Evolutionary conservation across 2,113 vertebrate species (phyloP).

Genomic region (Microcebus lehilahytsara): DNA sequence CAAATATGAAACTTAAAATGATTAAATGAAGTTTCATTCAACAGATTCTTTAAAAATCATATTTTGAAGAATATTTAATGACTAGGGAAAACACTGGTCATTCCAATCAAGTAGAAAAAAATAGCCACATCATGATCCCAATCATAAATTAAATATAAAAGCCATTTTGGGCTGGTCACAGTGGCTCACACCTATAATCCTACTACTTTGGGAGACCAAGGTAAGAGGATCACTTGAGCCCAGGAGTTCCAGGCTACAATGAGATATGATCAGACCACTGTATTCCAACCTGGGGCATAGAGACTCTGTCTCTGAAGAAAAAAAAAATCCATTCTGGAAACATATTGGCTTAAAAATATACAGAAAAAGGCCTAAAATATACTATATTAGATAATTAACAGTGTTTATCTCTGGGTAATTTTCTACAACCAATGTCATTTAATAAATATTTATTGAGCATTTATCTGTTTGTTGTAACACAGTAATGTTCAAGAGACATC

Average conservation of each 20-base stretch:
- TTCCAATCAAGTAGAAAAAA: not conserved
- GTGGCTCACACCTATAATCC: too few relatives aligned
- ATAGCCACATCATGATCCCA: not conserved
- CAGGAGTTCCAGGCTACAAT: too few relatives aligned
- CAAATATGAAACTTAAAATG: constrained; percentile 2
- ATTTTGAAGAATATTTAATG: constrained; percentile 36
- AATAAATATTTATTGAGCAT: constrained; percentile 36
- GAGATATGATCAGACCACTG: too few relatives aligned
- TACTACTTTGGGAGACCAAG: too few relatives aligned
- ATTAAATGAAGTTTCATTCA: constrained; percentile 3
- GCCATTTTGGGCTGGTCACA: not conserved
- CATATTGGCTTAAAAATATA: constrained; percentile 23
- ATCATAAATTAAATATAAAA: constrained; percentile 5
- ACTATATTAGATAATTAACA: not conserved
- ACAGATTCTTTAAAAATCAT: not conserved
- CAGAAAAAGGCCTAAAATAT: not conserved
- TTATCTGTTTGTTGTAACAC: not conserved
- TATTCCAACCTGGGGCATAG: too few relatives aligned
- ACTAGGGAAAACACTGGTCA: not conserved
- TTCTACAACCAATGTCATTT: constrained; percentile 35
- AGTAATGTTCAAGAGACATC: not conserved
- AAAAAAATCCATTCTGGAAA: not conserved
- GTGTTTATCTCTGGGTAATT: not conserved
- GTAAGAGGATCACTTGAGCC: too few relatives aligned
- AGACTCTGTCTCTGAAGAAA: too few relatives aligned